Base-by-base conservation (phyloP, 2,797 vertebrate species). In the Danionella dracula region DNA sequence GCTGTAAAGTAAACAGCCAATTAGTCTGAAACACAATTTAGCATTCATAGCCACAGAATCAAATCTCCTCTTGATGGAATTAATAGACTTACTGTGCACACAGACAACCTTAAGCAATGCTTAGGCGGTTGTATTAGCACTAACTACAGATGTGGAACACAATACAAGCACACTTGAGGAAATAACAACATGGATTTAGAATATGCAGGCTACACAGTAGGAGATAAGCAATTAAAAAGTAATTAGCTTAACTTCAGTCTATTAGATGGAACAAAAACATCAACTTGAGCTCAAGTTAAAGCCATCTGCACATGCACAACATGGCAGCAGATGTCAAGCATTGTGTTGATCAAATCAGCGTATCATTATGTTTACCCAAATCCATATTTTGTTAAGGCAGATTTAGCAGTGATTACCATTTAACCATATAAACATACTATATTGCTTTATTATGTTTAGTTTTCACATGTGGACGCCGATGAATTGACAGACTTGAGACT, bases 1-100 rank as follows among this genome's bases (percentile, higher is more conserved):
- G 48, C 34, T 42, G 54, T 68, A 75, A 72, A 77, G 70, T 70
- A 72, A 70, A 75, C 66, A 68, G 7, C 54, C 53, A 75, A 75
- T 73, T 70, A 72, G 58, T 42, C 46, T 55, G 32, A 55, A 77
- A 62, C 46, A 50, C 58, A 62, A 56, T 38, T 49, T 65, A 54
- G 35, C 45, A 58, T 69, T 58, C 57, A 46, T 31, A 38, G 57
- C 16, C 12, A 38, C 60, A 58, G 60, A 66, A 58, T 58, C 57
- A 51, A 29, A 70, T 61, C 63, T 67, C 51, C 53, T 67, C 63
- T 57, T 67, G 58, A 76, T 8, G 13, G 1, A 66, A 23, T 72
- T 69, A 72, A 75, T 69, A 66, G 55, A 60, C 12, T 8, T 2
- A 11, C 19, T 21, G 42, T 7, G 23, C 19, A 46, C 34, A 59